phyloP scores from a whole-genome alignment of 2,888 invertebrate genomes.

The Pterostichus madidus region DNA sequence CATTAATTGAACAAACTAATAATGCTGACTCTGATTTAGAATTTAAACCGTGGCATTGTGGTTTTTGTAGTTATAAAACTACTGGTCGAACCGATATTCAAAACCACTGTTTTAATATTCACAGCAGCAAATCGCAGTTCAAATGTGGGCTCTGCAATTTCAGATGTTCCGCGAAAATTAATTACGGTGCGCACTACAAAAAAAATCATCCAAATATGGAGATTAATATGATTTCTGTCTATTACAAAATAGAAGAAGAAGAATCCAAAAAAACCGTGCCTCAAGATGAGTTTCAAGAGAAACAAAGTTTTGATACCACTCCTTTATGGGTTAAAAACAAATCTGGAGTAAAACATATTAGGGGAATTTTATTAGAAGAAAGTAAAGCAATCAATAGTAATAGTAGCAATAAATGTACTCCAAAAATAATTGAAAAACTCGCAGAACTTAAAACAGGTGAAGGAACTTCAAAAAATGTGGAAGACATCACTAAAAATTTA shows the following conservation, averaged over 20 bases:
- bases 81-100: conserved; percentile 81
- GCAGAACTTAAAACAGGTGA: conserved; percentile 68
- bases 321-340: conserved; percentile 82
- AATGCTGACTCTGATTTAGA: conserved; percentile 77
- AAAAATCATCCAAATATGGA: conserved; percentile 79
- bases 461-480: conserved; percentile 65
- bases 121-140: conserved; percentile 84
- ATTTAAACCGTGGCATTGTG: conserved; percentile 85
- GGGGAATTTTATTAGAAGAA: conserved; percentile 82
- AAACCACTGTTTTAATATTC: conserved; percentile 80
- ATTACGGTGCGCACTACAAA: conserved; percentile 81
- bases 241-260: conserved; percentile 77
- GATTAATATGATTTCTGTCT: conserved; percentile 78
- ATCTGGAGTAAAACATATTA: conserved; percentile 80
- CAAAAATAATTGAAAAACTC: conserved; percentile 70
- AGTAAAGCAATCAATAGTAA: too few species aligned
- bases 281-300: conserved; percentile 70
- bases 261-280: conserved; percentile 72
- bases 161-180: conserved; percentile 78
- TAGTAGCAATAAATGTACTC: conserved; percentile 28
- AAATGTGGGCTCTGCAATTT: conserved; percentile 86
- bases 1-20: conserved; percentile 58
- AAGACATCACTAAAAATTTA: conserved; percentile 43
- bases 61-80: conserved; percentile 82
- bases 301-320: conserved; percentile 79